Conservation (phyloP, 2,888 invertebrate species). For the Sminthurinus aureus region DNA sequence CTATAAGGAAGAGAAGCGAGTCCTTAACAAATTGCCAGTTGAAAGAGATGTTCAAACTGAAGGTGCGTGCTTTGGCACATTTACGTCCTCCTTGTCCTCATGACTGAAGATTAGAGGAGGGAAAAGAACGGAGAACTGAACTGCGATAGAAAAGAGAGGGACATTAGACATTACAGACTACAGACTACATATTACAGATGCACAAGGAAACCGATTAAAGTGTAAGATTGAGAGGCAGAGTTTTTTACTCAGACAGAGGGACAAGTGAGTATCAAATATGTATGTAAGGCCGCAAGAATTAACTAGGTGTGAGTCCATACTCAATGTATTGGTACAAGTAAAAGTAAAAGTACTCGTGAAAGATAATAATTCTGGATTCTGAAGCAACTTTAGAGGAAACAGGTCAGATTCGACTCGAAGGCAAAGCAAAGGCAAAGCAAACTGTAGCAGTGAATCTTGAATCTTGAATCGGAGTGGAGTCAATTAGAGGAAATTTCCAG, state of each 20-base stretch:
- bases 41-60: neutral
- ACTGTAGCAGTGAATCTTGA: slow-evolving; percentile 20
- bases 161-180: too few relatives aligned
- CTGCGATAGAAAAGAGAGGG: too few relatives aligned
- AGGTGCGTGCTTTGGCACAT: neutral
- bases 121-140: neutral
- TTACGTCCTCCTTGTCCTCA: neutral
- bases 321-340: neutral
- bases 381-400: neutral
- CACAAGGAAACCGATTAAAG: too few relatives aligned
- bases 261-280: neutral
- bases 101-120: too few relatives aligned
- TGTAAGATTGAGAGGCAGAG: too few relatives aligned
- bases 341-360: slow-evolving; percentile 8
- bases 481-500: slow-evolving; percentile 26
- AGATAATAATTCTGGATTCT: slow-evolving; percentile 18
- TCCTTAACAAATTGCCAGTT: neutral
- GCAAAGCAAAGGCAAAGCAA: neutral
- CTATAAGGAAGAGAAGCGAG: neutral
- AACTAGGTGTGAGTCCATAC: slow-evolving; percentile 1
- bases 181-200: too few relatives aligned
- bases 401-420: neutral
- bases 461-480: slow-evolving; percentile 29
- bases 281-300: neutral
- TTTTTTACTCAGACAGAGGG: too few relatives aligned